phyloP scores from a whole-genome alignment of 2,888 invertebrate genomes.

The Epirrhoe alternata region DNA sequence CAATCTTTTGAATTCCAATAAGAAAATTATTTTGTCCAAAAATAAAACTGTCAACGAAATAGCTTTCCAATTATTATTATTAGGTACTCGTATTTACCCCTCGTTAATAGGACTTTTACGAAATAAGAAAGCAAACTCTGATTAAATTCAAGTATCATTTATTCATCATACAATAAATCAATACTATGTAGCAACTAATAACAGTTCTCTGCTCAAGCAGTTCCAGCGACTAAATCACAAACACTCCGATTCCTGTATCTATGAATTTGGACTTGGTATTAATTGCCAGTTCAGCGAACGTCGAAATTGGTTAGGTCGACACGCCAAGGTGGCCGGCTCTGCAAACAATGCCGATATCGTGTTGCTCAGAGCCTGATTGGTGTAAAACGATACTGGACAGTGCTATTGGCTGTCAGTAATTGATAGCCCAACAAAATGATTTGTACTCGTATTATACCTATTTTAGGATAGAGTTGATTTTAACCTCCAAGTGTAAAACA shows the following conservation, averaged over 20 bases:
- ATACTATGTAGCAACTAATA: neutral
- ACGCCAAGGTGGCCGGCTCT: slow-evolving; percentile 19
- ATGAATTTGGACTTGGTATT: slow-evolving; percentile 35
- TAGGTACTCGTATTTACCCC: too few species aligned
- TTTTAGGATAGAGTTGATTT: neutral
- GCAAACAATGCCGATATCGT: slow-evolving; percentile 31
- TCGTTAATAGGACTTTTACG: too few species aligned
- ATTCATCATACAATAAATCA: too few species aligned
- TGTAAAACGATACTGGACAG: slow-evolving; percentile 15
- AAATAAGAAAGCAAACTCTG: too few species aligned
- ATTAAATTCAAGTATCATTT: too few species aligned
- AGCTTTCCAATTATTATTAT: too few species aligned
- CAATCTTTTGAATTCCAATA: neutral
- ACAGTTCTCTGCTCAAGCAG: neutral
- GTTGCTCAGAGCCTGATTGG: slow-evolving; percentile 13
- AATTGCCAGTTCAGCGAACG: slow-evolving; percentile 38
- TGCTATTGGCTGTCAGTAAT: slow-evolving; percentile 3
- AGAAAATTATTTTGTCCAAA: too few species aligned
- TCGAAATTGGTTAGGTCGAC: slow-evolving; percentile 38
- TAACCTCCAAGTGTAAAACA: too few species aligned
- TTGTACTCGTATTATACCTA: slow-evolving; percentile 9
- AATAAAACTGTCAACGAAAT: too few species aligned
- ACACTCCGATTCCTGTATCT: slow-evolving; percentile 25
- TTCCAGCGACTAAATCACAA: slow-evolving; percentile 15
- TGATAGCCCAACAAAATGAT: slow-evolving; percentile 2